phyloP scores from a whole-genome alignment of 2,113 vertebrate genomes.

The Sylvia atricapilla region DNA sequence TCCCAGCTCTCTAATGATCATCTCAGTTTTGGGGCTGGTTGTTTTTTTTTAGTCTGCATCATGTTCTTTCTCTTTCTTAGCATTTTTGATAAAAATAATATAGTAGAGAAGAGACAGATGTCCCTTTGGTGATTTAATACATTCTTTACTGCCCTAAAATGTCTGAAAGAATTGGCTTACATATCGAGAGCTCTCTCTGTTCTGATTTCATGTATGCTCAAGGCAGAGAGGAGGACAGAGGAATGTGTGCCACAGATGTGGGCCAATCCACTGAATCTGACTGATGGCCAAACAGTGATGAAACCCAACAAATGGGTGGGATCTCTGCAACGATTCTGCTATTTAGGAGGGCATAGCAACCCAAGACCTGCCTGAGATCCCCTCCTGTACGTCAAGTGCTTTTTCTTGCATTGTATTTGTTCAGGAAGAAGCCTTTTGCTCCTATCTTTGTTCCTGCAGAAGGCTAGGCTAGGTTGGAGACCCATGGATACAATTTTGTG shows the following conservation, averaged over 20 bases:
- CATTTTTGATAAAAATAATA: conserved; percentile 23
- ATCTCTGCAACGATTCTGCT: neutral
- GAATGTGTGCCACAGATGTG: neutral
- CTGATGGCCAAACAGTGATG: neutral
- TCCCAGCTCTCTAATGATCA: conserved; percentile 20
- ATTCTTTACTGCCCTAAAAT: neutral
- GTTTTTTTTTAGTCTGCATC: neutral
- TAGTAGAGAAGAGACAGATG: neutral
- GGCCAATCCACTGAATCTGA: neutral
- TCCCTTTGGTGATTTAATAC: conserved; percentile 11
- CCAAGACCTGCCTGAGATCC: neutral
- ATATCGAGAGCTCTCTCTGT: neutral
- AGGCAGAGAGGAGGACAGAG: neutral
- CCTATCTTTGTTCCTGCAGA: neutral
- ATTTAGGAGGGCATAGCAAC: neutral
- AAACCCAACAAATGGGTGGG: neutral
- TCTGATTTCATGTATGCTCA: neutral
- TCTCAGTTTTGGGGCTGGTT: neutral
- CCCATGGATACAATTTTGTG: neutral
- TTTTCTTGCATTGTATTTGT: neutral
- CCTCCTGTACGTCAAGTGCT: neutral
- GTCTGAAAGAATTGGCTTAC: neutral
- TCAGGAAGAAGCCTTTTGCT: neutral
- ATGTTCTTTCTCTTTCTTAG: neutral
- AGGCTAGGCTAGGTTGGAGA: neutral